phyloP scores from a whole-genome alignment of 1,140 invertebrate genomes.

The Chrysomallon squamiferum region DNA sequence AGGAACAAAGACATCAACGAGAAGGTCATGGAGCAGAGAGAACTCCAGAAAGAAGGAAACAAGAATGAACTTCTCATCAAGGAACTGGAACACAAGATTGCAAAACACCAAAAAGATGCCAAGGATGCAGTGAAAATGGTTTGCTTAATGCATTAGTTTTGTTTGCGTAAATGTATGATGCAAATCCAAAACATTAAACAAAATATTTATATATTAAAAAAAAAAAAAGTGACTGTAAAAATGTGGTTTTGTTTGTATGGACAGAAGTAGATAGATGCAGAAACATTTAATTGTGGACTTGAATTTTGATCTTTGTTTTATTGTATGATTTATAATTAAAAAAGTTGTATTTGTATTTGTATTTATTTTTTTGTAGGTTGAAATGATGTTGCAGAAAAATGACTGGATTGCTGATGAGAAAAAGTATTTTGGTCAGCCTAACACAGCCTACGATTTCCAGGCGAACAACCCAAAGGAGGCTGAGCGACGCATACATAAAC shows the following conservation, averaged over 20 bases:
- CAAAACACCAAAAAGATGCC: constrained; percentile 63
- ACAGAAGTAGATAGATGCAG: no score
- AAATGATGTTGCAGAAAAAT: constrained; percentile 68
- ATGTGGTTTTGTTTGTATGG: no score
- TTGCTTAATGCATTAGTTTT: neutral
- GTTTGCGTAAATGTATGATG: neutral
- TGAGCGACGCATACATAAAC: constrained; percentile 69
- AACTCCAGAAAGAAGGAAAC: constrained; percentile 69
- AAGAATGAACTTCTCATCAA: constrained; percentile 80
- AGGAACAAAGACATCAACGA: constrained; percentile 80
- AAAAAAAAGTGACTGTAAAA: no score
- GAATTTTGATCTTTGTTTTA: no score
- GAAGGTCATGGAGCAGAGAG: constrained; percentile 72
- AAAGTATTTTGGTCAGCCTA: constrained; percentile 78
- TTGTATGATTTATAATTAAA: no score
- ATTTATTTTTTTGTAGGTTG: constrained; percentile 54
- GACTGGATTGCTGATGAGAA: constrained; percentile 83
- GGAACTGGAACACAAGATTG: constrained; percentile 75
- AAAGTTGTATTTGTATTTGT: no score
- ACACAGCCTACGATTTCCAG: constrained; percentile 69
- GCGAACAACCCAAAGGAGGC: constrained; percentile 69
- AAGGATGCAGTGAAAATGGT: constrained; percentile 65
- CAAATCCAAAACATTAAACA: no score
- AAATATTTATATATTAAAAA: no score
- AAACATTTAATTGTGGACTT: no score